phyloP scores from a whole-genome alignment of 1,140 invertebrate genomes.

The Polypedilum vanderplanki region DNA sequence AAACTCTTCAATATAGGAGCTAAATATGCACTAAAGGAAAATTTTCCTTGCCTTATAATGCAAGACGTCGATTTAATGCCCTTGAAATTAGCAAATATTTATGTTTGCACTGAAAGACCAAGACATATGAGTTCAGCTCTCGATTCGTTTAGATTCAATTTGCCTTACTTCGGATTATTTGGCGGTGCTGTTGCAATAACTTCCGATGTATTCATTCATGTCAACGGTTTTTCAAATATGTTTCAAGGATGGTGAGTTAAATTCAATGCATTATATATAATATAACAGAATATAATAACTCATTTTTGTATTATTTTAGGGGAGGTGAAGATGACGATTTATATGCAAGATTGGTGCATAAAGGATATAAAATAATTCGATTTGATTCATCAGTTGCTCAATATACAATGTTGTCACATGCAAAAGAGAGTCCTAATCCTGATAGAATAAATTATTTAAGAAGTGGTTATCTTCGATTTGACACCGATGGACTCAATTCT shows the following conservation, averaged over 20 bases:
- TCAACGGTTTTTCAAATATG: conserved; percentile 89
- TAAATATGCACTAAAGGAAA: conserved; percentile 59
- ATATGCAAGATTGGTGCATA: conserved; percentile 51
- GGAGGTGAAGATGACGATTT: conserved; percentile 90
- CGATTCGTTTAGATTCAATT: conserved; percentile 77
- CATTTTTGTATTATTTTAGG: conserved; percentile 77
- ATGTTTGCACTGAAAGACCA: conserved; percentile 78
- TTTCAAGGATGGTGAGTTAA: conserved; percentile 74
- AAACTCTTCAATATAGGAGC: conserved; percentile 92
- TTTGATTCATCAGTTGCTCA: conserved; percentile 63
- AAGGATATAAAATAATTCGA: conserved; percentile 54
- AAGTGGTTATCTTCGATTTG: conserved; percentile 48
- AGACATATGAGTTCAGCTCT: conserved; percentile 89
- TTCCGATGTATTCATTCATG: conserved; percentile 60
- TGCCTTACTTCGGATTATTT: conserved; percentile 66
- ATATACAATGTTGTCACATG: conserved; percentile 72
- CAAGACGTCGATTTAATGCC: conserved; percentile 94
- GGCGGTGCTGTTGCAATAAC: conserved; percentile 70
- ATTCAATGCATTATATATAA: no score
- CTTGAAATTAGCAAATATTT: conserved; percentile 80
- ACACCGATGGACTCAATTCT: conserved; percentile 62
- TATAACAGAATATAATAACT: no score
- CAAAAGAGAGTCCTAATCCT: conserved; percentile 47
- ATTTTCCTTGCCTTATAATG: conserved; percentile 84
- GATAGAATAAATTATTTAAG: conserved; percentile 37